phyloP scores from a whole-genome alignment of 2,797 vertebrate genomes.

The Scyliorhinus canicula region DNA sequence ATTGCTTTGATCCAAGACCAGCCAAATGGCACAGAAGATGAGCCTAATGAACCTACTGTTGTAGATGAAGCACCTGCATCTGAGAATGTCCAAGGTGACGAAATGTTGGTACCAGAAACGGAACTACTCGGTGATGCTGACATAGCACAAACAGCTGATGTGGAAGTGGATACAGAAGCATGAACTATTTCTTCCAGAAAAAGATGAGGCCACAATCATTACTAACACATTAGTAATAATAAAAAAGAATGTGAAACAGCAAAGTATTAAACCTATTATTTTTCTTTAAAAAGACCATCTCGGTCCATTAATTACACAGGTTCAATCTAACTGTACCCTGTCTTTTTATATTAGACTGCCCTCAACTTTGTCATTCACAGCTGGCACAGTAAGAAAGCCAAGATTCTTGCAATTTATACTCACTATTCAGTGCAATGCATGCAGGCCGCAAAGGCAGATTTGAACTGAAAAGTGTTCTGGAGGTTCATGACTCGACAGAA shows the following conservation, averaged over 20 bases:
- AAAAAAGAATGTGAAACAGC: slow-evolving; percentile 16
- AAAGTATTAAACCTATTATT: neutral
- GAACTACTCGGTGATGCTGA: slow-evolving; percentile 83
- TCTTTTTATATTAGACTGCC: slow-evolving; percentile 41
- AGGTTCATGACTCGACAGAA: neutral
- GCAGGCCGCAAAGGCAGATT: slow-evolving; percentile 36
- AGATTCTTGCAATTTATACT: slow-evolving; percentile 39
- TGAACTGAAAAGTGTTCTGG: slow-evolving; percentile 43
- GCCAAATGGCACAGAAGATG: slow-evolving; percentile 59
- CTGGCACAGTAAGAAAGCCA: slow-evolving; percentile 39
- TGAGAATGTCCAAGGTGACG: slow-evolving; percentile 66
- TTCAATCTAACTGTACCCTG: neutral
- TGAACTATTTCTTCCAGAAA: slow-evolving; percentile 46
- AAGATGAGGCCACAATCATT: neutral
- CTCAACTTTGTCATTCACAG: slow-evolving; percentile 40
- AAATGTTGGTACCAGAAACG: slow-evolving; percentile 75
- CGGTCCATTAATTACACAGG: neutral
- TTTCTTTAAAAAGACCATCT: neutral
- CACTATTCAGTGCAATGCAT: slow-evolving; percentile 41
- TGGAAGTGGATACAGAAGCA: slow-evolving; percentile 64
- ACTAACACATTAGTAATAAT: neutral
- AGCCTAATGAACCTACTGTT: slow-evolving; percentile 52
- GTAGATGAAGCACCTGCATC: slow-evolving; percentile 54
- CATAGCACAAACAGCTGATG: slow-evolving; percentile 65
- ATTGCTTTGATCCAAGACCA: slow-evolving; percentile 68